These are phyloP conservation scores for Pangasius krempfi DNA, from an alignment of 2,797 vertebrate species.

Conservation along the genomic window DNA sequence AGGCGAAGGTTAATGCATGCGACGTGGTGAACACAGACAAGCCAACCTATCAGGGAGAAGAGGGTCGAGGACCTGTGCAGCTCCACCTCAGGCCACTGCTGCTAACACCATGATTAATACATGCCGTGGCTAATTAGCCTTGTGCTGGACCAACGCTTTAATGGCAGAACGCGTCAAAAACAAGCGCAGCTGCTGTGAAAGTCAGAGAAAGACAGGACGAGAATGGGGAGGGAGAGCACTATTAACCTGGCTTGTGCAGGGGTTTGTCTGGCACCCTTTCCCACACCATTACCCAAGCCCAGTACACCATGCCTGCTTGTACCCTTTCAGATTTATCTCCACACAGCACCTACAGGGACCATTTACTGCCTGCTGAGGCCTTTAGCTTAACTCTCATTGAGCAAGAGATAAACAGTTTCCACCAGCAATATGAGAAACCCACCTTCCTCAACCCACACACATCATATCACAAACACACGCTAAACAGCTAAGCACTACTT, in stretches of 20 bases:
- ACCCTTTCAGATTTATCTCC: slow-evolving; percentile 76
- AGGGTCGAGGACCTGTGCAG: slow-evolving; percentile 38
- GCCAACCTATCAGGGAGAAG: slow-evolving; percentile 36
- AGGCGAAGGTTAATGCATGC: slow-evolving; percentile 74
- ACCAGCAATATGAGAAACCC: slow-evolving; percentile 40
- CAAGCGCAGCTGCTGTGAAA: slow-evolving; percentile 62
- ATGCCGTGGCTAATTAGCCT: slow-evolving; percentile 79
- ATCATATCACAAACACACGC: slow-evolving; percentile 26
- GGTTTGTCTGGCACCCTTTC: slow-evolving; percentile 75
- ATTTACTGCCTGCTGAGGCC: slow-evolving; percentile 78
- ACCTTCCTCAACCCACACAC: slow-evolving; percentile 27
- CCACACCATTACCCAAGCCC: slow-evolving; percentile 77
- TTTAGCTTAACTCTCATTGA: slow-evolving; percentile 77
- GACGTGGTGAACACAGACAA: slow-evolving; percentile 69
- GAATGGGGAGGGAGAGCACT: slow-evolving; percentile 57
- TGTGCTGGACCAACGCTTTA: slow-evolving; percentile 77
- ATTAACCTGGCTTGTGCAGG: slow-evolving; percentile 68
- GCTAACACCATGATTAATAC: slow-evolving; percentile 76
- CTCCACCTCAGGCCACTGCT: slow-evolving; percentile 47
- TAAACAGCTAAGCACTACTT: not conserved
- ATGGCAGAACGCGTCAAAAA: slow-evolving; percentile 80
- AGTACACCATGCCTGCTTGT: slow-evolving; percentile 64
- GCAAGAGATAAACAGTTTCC: slow-evolving; percentile 73
- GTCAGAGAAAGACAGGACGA: slow-evolving; percentile 53
- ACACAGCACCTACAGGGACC: slow-evolving; percentile 72